Evolutionary conservation across 1,140 invertebrate species (phyloP).

Genomic region (Augochlora pura): DNA sequence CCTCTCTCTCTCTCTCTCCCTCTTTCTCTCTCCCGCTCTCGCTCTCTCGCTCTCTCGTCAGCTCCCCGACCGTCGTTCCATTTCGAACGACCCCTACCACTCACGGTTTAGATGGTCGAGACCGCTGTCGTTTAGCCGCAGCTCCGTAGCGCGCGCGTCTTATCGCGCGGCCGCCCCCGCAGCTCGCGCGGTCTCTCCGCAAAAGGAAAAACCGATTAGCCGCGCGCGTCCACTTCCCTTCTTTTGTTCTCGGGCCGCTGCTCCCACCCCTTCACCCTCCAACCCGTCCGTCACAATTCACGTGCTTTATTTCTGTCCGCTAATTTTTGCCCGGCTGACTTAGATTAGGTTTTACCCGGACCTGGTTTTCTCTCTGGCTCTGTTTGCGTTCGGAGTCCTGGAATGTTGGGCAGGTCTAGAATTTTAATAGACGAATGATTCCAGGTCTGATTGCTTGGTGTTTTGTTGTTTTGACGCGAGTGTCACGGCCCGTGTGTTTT

Average conservation of each 20-base stretch:
- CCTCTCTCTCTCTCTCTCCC: neutral
- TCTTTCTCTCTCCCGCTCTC: neutral
- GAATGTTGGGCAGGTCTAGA: no score
- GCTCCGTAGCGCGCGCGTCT: neutral
- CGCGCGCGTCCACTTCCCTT: neutral
- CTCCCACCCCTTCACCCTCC: neutral
- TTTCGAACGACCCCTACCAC: slow-evolving; percentile 54
- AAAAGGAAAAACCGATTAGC: slow-evolving; percentile 18
- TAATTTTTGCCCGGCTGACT: no score
- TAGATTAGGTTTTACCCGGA: no score
- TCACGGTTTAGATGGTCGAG: slow-evolving; percentile 35
- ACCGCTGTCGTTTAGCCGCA: slow-evolving; percentile 41
- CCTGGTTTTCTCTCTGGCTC: no score
- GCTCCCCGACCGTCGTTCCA: slow-evolving; percentile 30
- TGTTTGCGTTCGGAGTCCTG: no score
- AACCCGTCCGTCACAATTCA: neutral
- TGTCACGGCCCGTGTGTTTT: no score
- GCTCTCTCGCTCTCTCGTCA: neutral
- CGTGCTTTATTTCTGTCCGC: neutral
- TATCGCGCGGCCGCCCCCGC: slow-evolving; percentile 15
- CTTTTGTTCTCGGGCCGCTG: neutral
- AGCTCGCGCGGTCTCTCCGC: neutral
- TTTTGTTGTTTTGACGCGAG: no score
- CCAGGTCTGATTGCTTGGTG: no score
- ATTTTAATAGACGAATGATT: no score